Evolutionary conservation across 2,888 invertebrate species (phyloP), one percentile per base, ranked within the genome.

Genomic region (Gibbula magus): DNA sequence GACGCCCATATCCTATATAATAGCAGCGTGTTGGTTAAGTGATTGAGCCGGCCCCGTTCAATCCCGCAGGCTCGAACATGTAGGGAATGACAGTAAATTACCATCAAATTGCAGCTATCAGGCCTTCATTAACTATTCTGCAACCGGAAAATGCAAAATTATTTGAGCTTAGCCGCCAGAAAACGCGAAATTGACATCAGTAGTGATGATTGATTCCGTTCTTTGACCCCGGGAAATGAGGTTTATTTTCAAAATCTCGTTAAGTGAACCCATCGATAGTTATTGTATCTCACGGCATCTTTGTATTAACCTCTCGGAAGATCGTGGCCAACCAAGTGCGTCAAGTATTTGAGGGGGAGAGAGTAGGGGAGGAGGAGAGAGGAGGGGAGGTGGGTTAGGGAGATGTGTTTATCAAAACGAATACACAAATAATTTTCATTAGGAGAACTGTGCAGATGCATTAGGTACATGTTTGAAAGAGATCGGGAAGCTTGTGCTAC

Each of bases 241-340:
- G 61, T 61, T 61, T 61, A 61, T 61, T 61, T 61, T 61, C 61
- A 61, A 61, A 61, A 61, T 61, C 61, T 61, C 61, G 61, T 61
- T 61, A 61, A 61, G 61, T 61, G 61, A 61, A 61, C 61, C 61
- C 61, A 61, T 61, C 61, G 61, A 61, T 61, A 61, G 61, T 29
- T 29, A 61, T 61, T 61, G 61, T 61, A 61, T 61, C 61, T 61
- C 29, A 18, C 25, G 29, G 29, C 61, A 61, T 61, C 61, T 29
- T 25, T 61, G 61, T 61, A 61, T 61, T 61, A 61, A 61, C 61
- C 61, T 29, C 7, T 13, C 29, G 29, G 61, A 25, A 74, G n/a
- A 13, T n/a, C 0, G 8, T 13, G 52, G 45, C 13, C 75, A 51
- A 35, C 8, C 32, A 67, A 25, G 45, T 22, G 66, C 45, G 29